Conservation (phyloP, 2,888 invertebrate species). For the Osedax frankpressi region DNA sequence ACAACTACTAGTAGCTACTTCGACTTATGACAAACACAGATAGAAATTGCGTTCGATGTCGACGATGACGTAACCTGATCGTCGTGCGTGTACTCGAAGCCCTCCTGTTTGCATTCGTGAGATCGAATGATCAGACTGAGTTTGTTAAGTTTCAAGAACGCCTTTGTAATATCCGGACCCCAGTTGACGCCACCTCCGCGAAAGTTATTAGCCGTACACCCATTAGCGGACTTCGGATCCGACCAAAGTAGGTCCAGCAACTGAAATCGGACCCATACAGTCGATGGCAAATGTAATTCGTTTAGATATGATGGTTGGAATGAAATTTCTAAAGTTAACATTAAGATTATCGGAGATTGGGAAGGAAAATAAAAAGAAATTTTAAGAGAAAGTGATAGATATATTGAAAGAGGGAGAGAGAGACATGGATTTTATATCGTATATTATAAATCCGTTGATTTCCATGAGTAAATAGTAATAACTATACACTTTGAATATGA, state of each 20-base stretch:
- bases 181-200: conserved; percentile 85
- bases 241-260: conserved; percentile 88
- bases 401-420: too few species aligned
- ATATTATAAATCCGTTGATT: too few species aligned
- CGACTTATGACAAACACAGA: too few species aligned
- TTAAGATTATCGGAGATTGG: too few species aligned
- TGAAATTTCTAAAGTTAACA: too few species aligned
- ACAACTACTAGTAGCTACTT: not conserved
- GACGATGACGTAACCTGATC: conserved; percentile 60
- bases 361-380: too few species aligned
- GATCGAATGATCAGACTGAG: conserved; percentile 69
- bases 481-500: too few species aligned
- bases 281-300: not conserved
- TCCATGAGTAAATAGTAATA: too few species aligned
- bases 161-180: conserved; percentile 72
- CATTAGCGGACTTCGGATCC: conserved; percentile 57
- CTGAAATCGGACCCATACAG: conserved; percentile 47
- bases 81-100: conserved; percentile 73
- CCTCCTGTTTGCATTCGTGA: conserved; percentile 84
- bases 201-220: conserved; percentile 51
- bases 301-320: too few species aligned
- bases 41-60: not conserved
- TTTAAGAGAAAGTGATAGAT: too few species aligned
- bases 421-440: too few species aligned
- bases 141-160: conserved; percentile 64